These are phyloP conservation scores for Aporophyla lueneburgensis DNA, from an alignment of 2,888 invertebrate species.

Conservation along the genomic window DNA sequence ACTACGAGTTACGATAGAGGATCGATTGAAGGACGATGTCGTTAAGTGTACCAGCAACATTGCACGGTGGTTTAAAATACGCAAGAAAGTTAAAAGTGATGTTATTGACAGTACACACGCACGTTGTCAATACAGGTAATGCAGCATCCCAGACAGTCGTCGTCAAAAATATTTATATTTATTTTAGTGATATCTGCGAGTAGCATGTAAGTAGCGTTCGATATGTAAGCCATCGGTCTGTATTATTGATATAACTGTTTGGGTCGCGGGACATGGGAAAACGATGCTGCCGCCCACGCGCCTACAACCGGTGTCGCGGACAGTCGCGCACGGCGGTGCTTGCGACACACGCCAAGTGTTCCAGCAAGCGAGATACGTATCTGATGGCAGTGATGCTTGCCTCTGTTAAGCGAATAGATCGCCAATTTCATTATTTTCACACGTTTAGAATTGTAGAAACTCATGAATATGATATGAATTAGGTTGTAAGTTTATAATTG, in stretches of 20 bases:
- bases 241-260: constrained; percentile 88
- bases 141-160: constrained; percentile 30
- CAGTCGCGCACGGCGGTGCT: constrained; percentile 66
- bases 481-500: not conserved
- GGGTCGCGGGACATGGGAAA: constrained; percentile 83
- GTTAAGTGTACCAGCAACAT: not conserved
- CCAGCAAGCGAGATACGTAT: constrained; percentile 17
- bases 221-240: constrained; percentile 73
- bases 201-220: constrained; percentile 68
- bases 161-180: constrained; percentile 65
- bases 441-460: not conserved
- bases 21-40: not conserved
- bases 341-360: constrained; percentile 42
- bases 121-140: constrained; percentile 8
- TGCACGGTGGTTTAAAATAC: constrained; percentile 7
- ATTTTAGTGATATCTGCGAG: constrained; percentile 69
- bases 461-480: not conserved
- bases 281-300: constrained; percentile 83
- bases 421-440: constrained; percentile 1
- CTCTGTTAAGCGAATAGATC: constrained; percentile 13
- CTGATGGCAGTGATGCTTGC: constrained; percentile 6
- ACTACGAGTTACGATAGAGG: not conserved
- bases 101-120: constrained; percentile 26
- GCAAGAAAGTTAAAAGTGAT: constrained; percentile 9
- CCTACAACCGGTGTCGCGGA: constrained; percentile 73